phyloP scores from a whole-genome alignment of 2,797 vertebrate species.

The Sebastes itinus region DNA sequence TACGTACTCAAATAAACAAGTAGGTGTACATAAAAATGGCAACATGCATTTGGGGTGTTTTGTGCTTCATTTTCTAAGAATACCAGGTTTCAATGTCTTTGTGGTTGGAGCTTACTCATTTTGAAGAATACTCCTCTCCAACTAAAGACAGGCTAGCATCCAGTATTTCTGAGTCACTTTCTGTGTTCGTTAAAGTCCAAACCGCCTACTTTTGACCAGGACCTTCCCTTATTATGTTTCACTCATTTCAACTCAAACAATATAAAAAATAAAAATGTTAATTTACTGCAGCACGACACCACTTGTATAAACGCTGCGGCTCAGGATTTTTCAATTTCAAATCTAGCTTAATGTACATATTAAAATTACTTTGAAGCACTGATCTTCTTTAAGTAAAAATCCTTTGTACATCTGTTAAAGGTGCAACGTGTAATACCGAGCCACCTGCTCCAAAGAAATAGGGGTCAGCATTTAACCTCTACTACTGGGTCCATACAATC shows the following conservation, averaged over 20 bases:
- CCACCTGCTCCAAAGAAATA: too few relatives aligned
- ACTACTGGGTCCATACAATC: too few relatives aligned
- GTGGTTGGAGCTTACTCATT: constrained; percentile 16
- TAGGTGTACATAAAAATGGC: not conserved
- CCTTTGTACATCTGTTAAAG: not conserved
- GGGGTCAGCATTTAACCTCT: too few relatives aligned
- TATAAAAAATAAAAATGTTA: not conserved
- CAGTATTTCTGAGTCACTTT: constrained; percentile 52
- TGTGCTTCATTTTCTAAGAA: not conserved
- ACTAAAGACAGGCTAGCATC: constrained; percentile 31
- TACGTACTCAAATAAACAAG: not conserved
- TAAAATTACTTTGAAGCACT: not conserved
- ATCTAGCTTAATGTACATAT: not conserved
- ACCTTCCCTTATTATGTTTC: constrained; percentile 19
- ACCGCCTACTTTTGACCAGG: constrained; percentile 32
- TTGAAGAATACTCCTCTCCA: constrained; percentile 20
- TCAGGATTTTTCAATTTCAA: not conserved
- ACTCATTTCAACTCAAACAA: not conserved
- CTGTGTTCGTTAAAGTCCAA: constrained; percentile 37
- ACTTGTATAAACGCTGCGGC: not conserved
- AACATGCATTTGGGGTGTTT: not conserved
- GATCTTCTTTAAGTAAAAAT: not conserved
- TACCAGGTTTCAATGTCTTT: not conserved
- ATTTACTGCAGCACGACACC: not conserved
- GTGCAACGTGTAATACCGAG: too few relatives aligned